Percentiles rank a stretch among this genome's conserved stretches.
These are phyloP conservation scores for Temnothorax nylanderi DNA, from an alignment of 1,140 invertebrate species.

Conservation along the genomic window DNA sequence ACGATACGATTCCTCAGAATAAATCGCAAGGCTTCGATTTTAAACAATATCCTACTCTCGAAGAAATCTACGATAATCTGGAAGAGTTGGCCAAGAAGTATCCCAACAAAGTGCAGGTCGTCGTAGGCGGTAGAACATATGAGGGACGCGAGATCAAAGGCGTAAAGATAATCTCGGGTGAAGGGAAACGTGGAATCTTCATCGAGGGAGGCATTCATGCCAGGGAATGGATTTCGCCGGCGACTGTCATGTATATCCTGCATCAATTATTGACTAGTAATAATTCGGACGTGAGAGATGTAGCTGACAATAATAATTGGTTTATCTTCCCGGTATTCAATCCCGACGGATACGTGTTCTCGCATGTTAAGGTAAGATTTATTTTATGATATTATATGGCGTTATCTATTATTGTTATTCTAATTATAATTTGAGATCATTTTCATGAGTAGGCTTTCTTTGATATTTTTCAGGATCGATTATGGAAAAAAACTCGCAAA, in stretches of 20 bases:
- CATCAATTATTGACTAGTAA: slow-evolving; percentile 86
- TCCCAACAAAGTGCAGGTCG: neutral
- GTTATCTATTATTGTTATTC: neutral
- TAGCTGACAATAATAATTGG: neutral
- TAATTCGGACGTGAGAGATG: neutral
- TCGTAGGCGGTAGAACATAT: neutral
- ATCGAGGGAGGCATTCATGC: slow-evolving; percentile 88
- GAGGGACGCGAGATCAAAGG: neutral
- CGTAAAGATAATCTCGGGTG: neutral
- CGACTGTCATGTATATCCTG: slow-evolving; percentile 89
- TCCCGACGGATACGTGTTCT: slow-evolving; percentile 93
- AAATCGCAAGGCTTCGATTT: neutral
- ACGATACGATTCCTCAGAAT: neutral
- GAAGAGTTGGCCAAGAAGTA: neutral
- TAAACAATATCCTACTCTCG: neutral
- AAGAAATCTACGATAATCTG: neutral
- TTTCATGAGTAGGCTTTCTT: neutral
- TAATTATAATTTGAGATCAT: neutral
- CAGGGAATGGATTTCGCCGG: slow-evolving; percentile 92
- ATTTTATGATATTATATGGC: neutral
- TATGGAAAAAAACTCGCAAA: neutral
- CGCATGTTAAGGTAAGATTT: slow-evolving; percentile 80
- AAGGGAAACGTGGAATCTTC: neutral
- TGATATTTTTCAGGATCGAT: neutral
- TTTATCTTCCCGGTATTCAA: slow-evolving; percentile 89